Evolutionary conservation across 2,888 invertebrate species (phyloP).

Genomic region (Cheilosia vernalis): DNA sequence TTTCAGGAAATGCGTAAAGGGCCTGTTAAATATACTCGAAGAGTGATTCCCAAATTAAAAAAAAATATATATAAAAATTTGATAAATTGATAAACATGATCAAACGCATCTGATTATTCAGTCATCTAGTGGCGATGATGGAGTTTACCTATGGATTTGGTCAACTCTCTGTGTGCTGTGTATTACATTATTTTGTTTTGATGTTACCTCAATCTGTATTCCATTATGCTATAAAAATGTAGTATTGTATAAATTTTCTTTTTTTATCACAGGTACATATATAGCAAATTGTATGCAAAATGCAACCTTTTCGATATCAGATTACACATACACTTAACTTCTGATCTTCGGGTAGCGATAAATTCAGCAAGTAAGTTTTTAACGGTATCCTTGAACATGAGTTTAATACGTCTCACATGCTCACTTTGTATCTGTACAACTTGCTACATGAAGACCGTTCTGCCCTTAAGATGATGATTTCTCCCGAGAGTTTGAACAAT

Average conservation of each 20-base stretch:
- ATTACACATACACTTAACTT: not conserved
- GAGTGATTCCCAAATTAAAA: constrained; percentile 16
- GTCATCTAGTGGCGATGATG: constrained; percentile 13
- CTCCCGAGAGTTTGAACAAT: constrained; percentile 1
- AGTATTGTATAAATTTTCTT: not conserved
- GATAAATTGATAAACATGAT: not conserved
- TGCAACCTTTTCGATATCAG: not conserved
- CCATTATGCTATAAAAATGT: not conserved
- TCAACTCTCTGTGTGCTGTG: constrained; percentile 1
- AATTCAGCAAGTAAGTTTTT: not conserved
- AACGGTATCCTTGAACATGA: not conserved
- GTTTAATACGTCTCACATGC: not conserved
- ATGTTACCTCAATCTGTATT: constrained; percentile 33
- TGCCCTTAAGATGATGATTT: not conserved
- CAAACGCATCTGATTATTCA: not conserved
- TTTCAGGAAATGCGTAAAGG: not conserved
- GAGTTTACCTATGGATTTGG: constrained; percentile 15
- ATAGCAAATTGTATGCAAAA: not conserved
- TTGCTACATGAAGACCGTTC: not conserved
- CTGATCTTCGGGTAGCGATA: not conserved
- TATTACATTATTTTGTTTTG: not conserved
- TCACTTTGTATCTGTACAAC: not conserved
- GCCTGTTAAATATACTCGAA: constrained; percentile 14
- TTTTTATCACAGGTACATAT: constrained; percentile 6
- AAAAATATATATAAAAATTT: not conserved